phyloP scores from a whole-genome alignment of 2,797 vertebrate genomes.

The Pangasius larnaudii region DNA sequence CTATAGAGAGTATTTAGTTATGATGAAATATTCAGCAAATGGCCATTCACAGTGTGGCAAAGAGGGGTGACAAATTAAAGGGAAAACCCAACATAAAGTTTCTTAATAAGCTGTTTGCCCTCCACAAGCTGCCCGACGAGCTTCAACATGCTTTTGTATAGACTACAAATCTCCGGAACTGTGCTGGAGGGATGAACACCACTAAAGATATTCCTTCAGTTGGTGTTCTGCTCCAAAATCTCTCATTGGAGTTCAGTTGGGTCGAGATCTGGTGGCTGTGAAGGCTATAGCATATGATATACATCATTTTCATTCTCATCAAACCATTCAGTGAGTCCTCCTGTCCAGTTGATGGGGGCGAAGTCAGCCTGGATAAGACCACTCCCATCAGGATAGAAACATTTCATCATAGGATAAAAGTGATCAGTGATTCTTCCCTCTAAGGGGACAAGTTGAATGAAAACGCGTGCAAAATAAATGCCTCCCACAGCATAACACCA shows the following conservation, averaged over 20 bases:
- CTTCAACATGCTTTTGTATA: not conserved
- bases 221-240: not conserved
- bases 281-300: not conserved
- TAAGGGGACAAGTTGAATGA: not conserved
- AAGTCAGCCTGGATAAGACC: not conserved
- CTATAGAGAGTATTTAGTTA: not conserved
- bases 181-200: not conserved
- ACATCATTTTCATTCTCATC: not conserved
- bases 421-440: not conserved
- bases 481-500: not conserved
- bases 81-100: not conserved
- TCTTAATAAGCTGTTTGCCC: not conserved
- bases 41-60: not conserved
- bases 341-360: not conserved
- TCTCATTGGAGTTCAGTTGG: not conserved
- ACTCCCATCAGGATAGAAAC: not conserved
- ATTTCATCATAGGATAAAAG: not conserved
- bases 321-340: not conserved
- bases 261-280: not conserved
- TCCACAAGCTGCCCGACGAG: not conserved
- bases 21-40: not conserved
- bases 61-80: no score
- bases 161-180: not conserved
- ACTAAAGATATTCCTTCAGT: not conserved
- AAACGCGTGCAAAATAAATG: not conserved